These are phyloP conservation scores for Ophion costatus DNA, from an alignment of 2,888 invertebrate species.

Conservation along the genomic window DNA sequence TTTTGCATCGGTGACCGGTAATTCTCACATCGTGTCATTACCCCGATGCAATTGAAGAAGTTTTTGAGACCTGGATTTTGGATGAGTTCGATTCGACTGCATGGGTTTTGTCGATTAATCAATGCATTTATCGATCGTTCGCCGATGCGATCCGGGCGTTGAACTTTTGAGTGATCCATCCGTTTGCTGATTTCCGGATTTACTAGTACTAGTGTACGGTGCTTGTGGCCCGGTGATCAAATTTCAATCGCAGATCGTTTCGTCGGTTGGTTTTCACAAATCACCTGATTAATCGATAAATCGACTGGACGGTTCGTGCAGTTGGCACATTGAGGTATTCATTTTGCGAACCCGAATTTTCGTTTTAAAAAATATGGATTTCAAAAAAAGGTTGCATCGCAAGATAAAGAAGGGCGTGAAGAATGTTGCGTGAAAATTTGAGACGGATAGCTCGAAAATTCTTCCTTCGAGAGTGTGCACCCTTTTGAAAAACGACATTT, in stretches of 20 bases:
- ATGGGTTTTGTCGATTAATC: not conserved
- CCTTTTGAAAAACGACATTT: too few species aligned
- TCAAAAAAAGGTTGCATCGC: too few species aligned
- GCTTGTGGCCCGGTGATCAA: not conserved
- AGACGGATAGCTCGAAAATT: too few species aligned
- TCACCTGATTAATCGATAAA: too few species aligned
- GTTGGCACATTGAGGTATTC: too few species aligned
- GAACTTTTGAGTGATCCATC: not conserved
- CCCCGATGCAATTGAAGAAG: not conserved
- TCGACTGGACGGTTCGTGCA: too few species aligned
- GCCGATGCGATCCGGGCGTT: too few species aligned
- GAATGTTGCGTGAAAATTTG: too few species aligned
- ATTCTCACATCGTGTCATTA: not conserved
- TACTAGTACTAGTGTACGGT: not conserved
- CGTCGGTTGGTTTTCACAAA: not conserved
- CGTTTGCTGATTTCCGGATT: not conserved
- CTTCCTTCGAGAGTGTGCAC: too few species aligned
- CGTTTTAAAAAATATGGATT: too few species aligned
- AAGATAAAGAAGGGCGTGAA: too few species aligned
- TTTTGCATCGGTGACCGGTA: constrained; percentile 8
- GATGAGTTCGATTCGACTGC: not conserved
- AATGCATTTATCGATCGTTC: not conserved
- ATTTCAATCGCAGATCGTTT: not conserved
- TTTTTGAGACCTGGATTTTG: not conserved
- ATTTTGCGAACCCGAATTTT: too few species aligned